Base-by-base conservation (phyloP, 2,113 vertebrate genomes). In the Lontra canadensis region DNA sequence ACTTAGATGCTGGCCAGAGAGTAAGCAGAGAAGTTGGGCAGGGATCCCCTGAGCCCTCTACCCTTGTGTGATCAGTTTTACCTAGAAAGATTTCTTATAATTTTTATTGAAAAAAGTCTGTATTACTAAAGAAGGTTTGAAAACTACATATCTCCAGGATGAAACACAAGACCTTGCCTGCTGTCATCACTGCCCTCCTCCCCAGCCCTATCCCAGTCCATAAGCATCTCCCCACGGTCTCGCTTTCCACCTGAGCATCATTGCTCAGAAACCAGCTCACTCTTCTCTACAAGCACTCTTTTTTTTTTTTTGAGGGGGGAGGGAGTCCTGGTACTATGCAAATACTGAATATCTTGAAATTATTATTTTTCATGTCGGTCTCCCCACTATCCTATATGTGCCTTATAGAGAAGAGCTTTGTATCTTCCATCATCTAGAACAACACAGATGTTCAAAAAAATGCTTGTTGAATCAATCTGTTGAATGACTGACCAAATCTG, bases 361-460 rank as follows among this genome's bases (percentile, higher is more conserved):
- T 26, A 82, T 5, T 86, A 71, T 63, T 84, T 94, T 88, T 88
- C 26, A 84, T 67, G 17, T 65, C 65, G 67, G 21, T 90, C 15
- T 92, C 65, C 12, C 17, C 31, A 91, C 21, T 85, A 83, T 13
- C 63, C n/a, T 89, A 1, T 79, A 44, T 80, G 47, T 7, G 11
- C 44, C 11, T 88, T 80, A 7, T 20, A 81, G 29, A 25, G 29
- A 74, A 83, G 44, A 91, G 44, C 17, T 96, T 90, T 59, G 23
- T 57, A 71, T 76, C 80, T 71, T 65, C 25, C 6, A 87, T 67
- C 31, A 74, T 94, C 13, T 79, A 94, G 63, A 8, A 55, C 61
- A 94, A 94, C 91, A 57, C 4, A 95, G 25, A 95, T 59, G n/a
- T 31, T 79, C n/a, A 85, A 96, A 83, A 74, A 81, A 90, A 81